Evolutionary conservation across 1,140 invertebrate genomes (phyloP), one percentile per base, ranked within the genome.

Genomic region (Polypedilum vanderplanki): DNA sequence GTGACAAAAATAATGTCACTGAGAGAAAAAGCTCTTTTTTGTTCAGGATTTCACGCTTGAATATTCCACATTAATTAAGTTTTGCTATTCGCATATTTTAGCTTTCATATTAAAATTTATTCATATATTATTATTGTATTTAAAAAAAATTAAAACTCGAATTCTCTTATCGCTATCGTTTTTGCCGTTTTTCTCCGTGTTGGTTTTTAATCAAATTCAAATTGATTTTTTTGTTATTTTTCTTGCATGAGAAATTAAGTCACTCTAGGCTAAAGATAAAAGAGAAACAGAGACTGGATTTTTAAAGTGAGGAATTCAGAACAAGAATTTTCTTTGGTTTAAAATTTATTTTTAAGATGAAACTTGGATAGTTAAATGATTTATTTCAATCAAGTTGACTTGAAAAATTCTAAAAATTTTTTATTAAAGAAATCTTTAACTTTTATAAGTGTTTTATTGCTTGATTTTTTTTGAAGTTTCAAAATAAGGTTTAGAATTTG

Each of bases 41-140:
- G 24, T 33, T 57, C 9, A 57, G 15, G 46, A 57, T 57, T 57
- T 57, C n/a, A 57, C 46, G 46, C 46, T 57, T 57, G 46, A 57
- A 57, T 57, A 57, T 57, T 57, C 46, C 46, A 57, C 46, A 57
- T 57, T 57, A 57, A 57, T 57, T 57, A 57, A 57, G 46, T 57
- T 57, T 57, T 57, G 12, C 46, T 12, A 5, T 33, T 57, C 46
- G 46, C 46, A 57, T 57, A n/a, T n/a, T 33, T 33, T 12, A n/a
- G 12, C n/a, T 57, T 57, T 57, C 46, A 57, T 57, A 57, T 57
- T 57, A 15, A 57, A 57, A 57, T 57, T 4, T n/a, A 57, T 57
- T 57, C 46, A n/a, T 57, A 57, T 12, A n/a, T n/a, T n/a, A 57
- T 57, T 57, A 57, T 57, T n/a, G n/a, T 57, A 57, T 57, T 57